Evolutionary conservation across 2,888 invertebrate genomes (phyloP), one percentile per base, ranked within the genome.

Genomic region (Antheraea assamensis): DNA sequence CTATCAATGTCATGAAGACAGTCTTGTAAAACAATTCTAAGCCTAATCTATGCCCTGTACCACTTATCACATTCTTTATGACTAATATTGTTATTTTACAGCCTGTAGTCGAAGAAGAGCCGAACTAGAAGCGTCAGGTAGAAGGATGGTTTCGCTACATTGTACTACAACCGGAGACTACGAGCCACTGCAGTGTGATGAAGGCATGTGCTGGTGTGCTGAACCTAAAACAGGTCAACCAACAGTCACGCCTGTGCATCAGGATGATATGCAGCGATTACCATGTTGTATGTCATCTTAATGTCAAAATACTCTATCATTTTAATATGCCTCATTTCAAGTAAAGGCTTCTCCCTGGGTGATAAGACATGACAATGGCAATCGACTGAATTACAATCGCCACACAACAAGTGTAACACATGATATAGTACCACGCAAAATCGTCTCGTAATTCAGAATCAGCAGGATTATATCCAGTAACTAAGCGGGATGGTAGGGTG

Each of bases 151-250:
- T 7, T 95, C 95, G 5, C 89, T 97, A 27, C 97, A 97, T 84
- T 97, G 97, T 83, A 94, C 95, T 71, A 80, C 90, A 61, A 90
- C 93, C 80, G 97, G 97, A 30, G 96, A 96, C 89, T 97, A 95
- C 85, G 97, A 97, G 82, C 89, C 92, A 31, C 85, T 97, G 47
- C 97, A 97, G 83, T 97, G 97, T 82, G 96, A 96, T 85, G 91
- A 95, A 74, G 96, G 95, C 2, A 83, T 96, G 77, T 97, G 97
- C 83, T 97, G 96, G 96, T 97, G 97, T 86, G 96, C 95, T 2
- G 94, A 96, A 55, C 90, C 94, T 0, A 91, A 84, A 83, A 96
- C 96, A 72, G 97, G 97, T 27, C 93, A 95, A 78, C 94, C 96
- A 2, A 88, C 88, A 1, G 91, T 95, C 19, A 87, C 92, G 66